Evolutionary conservation across 2,797 vertebrate genomes (phyloP), one percentile per base, ranked within the genome.

Genomic region (Rousettus madagascariensis): DNA sequence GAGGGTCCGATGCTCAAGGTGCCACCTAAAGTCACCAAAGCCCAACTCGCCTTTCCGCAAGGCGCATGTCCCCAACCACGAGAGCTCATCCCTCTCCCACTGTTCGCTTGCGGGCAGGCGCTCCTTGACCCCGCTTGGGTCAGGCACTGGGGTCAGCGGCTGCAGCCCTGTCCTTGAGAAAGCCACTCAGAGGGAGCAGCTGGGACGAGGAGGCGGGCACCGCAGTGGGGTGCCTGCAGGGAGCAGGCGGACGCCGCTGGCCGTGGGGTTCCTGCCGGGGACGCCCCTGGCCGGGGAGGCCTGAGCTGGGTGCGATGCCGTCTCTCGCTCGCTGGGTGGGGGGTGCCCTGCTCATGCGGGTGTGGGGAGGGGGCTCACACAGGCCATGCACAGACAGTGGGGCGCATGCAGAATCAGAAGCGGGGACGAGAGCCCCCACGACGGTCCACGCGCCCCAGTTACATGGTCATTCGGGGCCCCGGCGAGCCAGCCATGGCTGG

Each of bases 381-480:
- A 43, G 41, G 41, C 41, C 8, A 43, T 43, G 41, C 41, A 9
- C 41, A 43, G 41, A 43, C 41, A 43, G 41, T 43, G 41, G 41
- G 9, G 41, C 7, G 41, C 8, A 43, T 43, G 41, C 41, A 9
- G 41, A 43, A 43, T 43, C 41, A 9, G 41, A 43, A 8, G 41
- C 8, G 9, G 41, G 41, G 41, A 43, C 41, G 8, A 43, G 8
- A 41, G 28, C 5, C 19, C 41, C 30, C 7, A 5, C 0, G 8
- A 0, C 2, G 2, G 20, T 24, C 41, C 24, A 4, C 0, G 24
- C 1, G 1, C 68, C 51, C 68, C 68, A 15, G 7, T 10, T 1
- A 7, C 4, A 0, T 1, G 1, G 17, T 5, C 16, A 3, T 17
- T n/a, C 36, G 7, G 4, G 78, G 65, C n/a, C 4, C 59, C 19